Evolutionary conservation across 2,113 vertebrate genomes (phyloP), one percentile per base, ranked within the genome.

Genomic region (Propithecus coquereli): DNA sequence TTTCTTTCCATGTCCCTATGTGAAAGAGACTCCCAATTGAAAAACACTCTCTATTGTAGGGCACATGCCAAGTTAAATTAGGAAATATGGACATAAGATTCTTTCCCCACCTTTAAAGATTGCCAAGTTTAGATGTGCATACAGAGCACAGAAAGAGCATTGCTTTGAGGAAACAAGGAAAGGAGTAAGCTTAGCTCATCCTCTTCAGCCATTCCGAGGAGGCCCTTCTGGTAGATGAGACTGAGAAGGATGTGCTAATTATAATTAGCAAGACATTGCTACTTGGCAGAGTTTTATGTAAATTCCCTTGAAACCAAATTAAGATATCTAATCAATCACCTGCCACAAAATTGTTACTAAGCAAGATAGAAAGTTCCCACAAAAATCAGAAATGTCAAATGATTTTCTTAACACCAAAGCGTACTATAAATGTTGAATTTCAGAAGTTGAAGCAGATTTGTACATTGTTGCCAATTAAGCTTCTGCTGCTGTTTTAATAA

Each of bases 371-470:
- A 30, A 30, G 54, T 88, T 70, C 20, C 45, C 70, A 61, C 45
- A 80, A 80, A 90, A 90, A 37, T 81, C 54, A 97, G 92, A 97
- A 94, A 63, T 96, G 34, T 73, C 37, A 77, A 82, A 32, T 86
- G 65, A 37, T 59, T 65, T 87, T 45, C 70, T 91, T 73, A 52
- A 71, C 17, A 70, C 22, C 20, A 90, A 23, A 86, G 43, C 40
- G 9, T 76, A 77, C 77, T 94, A 54, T 5, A 94, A 68, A 87
- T 74, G 6, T 68, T 88, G 45, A 25, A 70, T 85, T 96, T 87
- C 68, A 80, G 34, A 82, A 96, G 14, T 82, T 87, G 86, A 96
- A 87, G 20, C 30, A 66, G 11, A 85, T 87, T 83, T 87, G 57
- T 83, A 50, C n/a, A n/a, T 74, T 92, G 40, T 94, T 96, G 83